Conservation (phyloP, 2,888 invertebrate genomes). For the Pinctada fucata region DNA sequence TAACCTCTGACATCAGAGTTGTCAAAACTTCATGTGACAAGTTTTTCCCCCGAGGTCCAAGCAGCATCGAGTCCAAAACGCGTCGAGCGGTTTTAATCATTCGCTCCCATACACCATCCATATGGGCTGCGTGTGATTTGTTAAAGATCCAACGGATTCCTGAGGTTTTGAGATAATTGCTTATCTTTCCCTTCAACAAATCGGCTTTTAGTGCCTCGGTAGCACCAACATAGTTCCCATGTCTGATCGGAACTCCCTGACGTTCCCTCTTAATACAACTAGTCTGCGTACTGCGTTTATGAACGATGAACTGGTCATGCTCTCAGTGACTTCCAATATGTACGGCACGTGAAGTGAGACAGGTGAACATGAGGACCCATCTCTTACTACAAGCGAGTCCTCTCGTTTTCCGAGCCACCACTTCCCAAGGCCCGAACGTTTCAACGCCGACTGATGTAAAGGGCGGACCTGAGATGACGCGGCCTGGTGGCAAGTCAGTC, state of each 20-base stretch:
- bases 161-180: neutral
- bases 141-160: neutral
- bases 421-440: neutral
- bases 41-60: neutral
- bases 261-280: neutral
- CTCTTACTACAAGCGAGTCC: neutral
- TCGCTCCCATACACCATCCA: constrained; percentile 2
- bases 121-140: neutral
- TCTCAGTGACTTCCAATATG: neutral
- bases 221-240: neutral
- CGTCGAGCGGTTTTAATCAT: neutral
- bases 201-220: neutral
- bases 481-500: neutral
- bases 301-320: neutral
- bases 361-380: neutral
- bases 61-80: neutral
- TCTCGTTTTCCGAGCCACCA: neutral
- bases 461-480: neutral
- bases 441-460: neutral
- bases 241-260: neutral
- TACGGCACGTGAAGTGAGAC: neutral
- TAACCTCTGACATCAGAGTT: constrained; percentile 29
- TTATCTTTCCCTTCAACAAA: neutral
- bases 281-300: neutral
- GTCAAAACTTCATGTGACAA: constrained; percentile 21